phyloP scores from a whole-genome alignment of 2,797 vertebrate genomes.

The Liparis tanakae region DNA sequence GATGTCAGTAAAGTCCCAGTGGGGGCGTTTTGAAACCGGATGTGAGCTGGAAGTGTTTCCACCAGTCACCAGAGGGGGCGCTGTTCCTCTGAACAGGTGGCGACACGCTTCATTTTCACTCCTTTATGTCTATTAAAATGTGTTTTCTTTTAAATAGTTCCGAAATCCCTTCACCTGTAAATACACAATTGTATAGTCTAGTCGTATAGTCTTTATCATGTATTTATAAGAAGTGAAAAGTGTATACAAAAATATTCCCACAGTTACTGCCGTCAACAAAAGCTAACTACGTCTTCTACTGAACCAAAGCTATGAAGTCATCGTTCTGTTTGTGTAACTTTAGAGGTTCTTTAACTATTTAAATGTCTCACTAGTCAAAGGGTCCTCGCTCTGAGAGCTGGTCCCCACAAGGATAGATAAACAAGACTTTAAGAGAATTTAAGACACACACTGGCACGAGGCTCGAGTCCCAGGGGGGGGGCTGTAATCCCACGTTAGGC shows the following conservation, averaged over 20 bases:
- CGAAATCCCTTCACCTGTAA: too few species aligned
- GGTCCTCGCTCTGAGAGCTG: background rate
- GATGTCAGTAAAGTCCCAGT: background rate
- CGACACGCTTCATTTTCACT: too few species aligned
- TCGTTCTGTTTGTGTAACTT: background rate
- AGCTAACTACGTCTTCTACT: too few species aligned
- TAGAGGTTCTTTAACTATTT: background rate
- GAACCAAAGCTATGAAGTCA: too few species aligned
- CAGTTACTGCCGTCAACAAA: too few species aligned
- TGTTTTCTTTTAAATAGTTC: too few species aligned
- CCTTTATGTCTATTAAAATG: too few species aligned
- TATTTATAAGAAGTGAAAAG: background rate
- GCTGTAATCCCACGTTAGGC: slow-evolving; percentile 20
- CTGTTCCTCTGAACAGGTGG: background rate
- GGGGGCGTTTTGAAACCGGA: background rate
- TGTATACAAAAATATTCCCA: too few species aligned
- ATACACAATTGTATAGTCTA: background rate
- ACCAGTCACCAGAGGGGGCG: background rate
- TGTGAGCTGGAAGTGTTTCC: background rate
- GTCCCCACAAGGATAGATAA: background rate
- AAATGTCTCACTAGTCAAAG: background rate
- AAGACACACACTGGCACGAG: slow-evolving; percentile 7
- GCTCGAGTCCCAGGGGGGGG: slow-evolving; percentile 19
- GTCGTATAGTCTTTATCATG: too few species aligned
- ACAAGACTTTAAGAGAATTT: background rate